These are phyloP conservation scores for Oceanodroma leucorhoa DNA, from an alignment of 2,797 vertebrate species.

Conservation along the genomic window DNA sequence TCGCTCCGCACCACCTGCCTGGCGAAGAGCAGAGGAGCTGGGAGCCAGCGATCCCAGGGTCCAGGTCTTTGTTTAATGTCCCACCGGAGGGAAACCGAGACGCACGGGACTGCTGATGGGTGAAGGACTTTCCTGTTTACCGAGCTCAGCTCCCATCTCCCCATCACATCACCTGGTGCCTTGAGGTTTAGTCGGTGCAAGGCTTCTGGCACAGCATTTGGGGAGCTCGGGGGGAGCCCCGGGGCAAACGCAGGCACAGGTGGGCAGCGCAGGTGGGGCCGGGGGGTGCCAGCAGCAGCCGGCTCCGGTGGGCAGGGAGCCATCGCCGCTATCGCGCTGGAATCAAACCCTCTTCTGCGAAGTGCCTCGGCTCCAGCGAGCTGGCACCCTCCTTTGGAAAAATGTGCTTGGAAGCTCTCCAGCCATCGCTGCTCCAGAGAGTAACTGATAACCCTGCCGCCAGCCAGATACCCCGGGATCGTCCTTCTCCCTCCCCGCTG, in stretches of 20 bases:
- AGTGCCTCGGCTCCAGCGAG: not conserved
- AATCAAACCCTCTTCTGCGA: not conserved
- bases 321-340: fast-evolving
- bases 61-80: not conserved
- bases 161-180: not conserved
- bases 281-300: not conserved
- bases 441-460: not conserved
- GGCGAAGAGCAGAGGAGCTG: not conserved
- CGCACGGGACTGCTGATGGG: not conserved
- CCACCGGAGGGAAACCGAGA: not conserved
- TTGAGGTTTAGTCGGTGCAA: not conserved
- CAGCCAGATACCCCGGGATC: not conserved
- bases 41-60: not conserved
- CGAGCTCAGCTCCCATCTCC: not conserved
- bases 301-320: not conserved
- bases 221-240: fast-evolving
- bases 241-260: not conserved
- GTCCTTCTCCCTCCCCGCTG: not conserved
- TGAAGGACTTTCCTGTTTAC: not conserved
- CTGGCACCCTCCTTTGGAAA: slow-evolving; percentile 26
- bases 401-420: slow-evolving; percentile 16
- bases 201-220: not conserved
- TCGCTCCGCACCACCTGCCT: fast-evolving
- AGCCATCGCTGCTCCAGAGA: not conserved
- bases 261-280: slow-evolving; percentile 15